Conservation (phyloP, 2,888 invertebrate genomes). For the Hydrotaea cyrtoneurina region DNA sequence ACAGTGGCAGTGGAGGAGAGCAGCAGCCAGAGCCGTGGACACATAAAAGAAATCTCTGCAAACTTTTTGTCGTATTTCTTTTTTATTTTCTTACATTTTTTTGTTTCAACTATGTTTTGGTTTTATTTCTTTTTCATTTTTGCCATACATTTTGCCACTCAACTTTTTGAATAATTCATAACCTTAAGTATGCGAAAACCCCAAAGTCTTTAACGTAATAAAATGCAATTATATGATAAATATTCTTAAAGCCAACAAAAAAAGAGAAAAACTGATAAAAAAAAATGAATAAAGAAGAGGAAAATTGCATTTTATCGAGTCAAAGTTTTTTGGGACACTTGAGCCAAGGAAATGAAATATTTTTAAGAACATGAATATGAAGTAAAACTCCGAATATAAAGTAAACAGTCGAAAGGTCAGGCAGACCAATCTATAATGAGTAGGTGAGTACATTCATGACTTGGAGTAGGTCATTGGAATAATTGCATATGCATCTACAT, state of each 20-base stretch:
- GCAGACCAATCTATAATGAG: no score
- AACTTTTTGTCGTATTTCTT: neutral
- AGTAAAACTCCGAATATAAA: no score
- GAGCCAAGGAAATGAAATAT: neutral
- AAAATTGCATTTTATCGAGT: constrained; percentile 43
- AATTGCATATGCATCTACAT: no score
- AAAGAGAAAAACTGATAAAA: neutral
- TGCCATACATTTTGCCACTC: constrained; percentile 61
- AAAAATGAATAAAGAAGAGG: no score
- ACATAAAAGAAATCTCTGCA: constrained; percentile 1
- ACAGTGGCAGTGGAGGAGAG: neutral
- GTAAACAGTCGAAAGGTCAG: no score
- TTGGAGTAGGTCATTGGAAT: no score
- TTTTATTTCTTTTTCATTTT: constrained; percentile 11
- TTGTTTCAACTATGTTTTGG: constrained; percentile 13
- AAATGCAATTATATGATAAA: constrained; percentile 64
- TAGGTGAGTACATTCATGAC: no score
- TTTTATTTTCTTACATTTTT: neutral
- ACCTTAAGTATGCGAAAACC: constrained; percentile 52
- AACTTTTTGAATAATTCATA: constrained; percentile 66
- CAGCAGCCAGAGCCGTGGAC: neutral
- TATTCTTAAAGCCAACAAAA: constrained; percentile 43
- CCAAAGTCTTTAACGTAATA: constrained; percentile 63
- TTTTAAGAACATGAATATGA: no score
- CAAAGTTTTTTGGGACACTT: neutral